These are phyloP conservation scores for Stegophylla sp. DNA, from an alignment of 2,888 invertebrate genomes.

Conservation along the genomic window DNA sequence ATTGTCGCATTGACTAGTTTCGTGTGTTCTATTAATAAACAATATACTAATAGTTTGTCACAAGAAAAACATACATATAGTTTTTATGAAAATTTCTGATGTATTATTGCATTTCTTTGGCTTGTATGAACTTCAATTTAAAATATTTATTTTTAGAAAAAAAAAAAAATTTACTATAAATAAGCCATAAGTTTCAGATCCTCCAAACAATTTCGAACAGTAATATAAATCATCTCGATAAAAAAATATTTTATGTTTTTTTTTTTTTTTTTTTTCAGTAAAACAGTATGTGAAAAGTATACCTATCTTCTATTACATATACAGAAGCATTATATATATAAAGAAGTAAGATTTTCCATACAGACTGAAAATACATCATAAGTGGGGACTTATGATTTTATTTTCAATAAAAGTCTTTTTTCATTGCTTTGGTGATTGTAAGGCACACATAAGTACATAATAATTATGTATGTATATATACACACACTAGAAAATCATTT, in stretches of 20 bases:
- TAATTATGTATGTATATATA: constrained; percentile 5
- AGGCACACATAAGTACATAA: constrained; percentile 2
- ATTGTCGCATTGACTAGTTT: constrained; percentile 18
- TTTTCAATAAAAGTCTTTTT: constrained; percentile 23
- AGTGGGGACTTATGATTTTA: constrained; percentile 13
- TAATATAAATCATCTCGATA: too few species aligned
- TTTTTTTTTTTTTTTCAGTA: neutral
- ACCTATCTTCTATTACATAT: too few species aligned
- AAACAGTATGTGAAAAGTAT: neutral
- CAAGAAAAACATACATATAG: neutral
- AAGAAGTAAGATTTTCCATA: neutral
- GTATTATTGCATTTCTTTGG: constrained; percentile 13
- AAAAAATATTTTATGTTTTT: neutral
- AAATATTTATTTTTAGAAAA: too few species aligned
- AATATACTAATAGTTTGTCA: neutral
- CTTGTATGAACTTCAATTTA: too few species aligned
- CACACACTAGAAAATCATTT: neutral
- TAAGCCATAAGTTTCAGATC: too few species aligned
- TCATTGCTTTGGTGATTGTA: constrained; percentile 11
- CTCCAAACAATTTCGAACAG: too few species aligned
- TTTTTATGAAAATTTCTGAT: constrained; percentile 19
- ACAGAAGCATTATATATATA: constrained; percentile 18
- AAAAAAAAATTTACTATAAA: too few species aligned
- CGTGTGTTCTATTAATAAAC: constrained; percentile 19
- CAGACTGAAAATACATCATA: neutral